Evolutionary conservation across 2,797 vertebrate genomes (phyloP).

Genomic region (Periparus ater): DNA sequence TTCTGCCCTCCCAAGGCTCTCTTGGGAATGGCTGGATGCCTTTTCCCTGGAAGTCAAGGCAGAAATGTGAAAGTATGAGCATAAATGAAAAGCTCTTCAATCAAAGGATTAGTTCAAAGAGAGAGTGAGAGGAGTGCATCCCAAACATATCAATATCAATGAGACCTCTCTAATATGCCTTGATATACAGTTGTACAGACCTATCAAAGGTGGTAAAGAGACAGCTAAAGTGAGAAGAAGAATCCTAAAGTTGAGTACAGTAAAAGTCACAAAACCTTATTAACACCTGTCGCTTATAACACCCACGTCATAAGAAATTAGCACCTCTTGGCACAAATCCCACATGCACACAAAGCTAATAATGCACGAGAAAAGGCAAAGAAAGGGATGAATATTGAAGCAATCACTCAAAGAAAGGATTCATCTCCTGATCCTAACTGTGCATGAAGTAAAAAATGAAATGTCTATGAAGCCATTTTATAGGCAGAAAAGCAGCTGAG

Average conservation of each 20-base stretch:
- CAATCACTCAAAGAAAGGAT: conserved; percentile 25
- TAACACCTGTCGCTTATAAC: conserved; percentile 34
- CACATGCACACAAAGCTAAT: conserved; percentile 2
- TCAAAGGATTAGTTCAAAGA: not conserved
- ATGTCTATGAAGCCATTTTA: not conserved
- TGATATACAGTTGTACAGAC: not conserved
- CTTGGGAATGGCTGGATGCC: not conserved
- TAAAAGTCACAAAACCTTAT: conserved; percentile 57
- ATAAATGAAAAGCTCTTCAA: not conserved
- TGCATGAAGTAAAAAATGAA: conserved; percentile 1
- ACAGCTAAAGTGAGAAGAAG: conserved; percentile 4
- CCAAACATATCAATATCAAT: conserved; percentile 35
- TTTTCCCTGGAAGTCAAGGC: not conserved
- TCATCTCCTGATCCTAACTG: conserved; percentile 23
- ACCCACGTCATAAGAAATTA: conserved; percentile 55
- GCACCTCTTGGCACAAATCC: conserved; percentile 49
- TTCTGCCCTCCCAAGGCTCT: not conserved
- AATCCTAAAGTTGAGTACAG: conserved; percentile 7
- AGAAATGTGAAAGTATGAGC: not conserved
- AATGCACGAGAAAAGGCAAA: conserved; percentile 8
- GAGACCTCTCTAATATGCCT: not conserved
- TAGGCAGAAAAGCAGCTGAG: conserved; percentile 13
- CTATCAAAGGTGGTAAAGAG: conserved; percentile 42
- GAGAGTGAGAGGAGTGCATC: not conserved
- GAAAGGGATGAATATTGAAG: conserved; percentile 55